phyloP scores from a whole-genome alignment of 2,888 invertebrate genomes.

The Margaritifera margaritifera region DNA sequence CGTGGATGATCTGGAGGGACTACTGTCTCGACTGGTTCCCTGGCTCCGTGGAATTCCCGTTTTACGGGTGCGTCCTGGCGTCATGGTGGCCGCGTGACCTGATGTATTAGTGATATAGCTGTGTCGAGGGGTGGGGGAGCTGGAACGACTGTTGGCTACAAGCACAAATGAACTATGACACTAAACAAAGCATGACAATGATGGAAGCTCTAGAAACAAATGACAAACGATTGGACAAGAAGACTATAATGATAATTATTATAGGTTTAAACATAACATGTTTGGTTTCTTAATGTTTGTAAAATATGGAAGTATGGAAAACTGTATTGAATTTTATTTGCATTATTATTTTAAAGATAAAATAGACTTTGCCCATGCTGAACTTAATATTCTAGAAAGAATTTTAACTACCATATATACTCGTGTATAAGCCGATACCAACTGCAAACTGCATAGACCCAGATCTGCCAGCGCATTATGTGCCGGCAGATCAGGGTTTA shows the following conservation, averaged over 20 bases:
- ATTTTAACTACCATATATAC: no score
- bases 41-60: conserved; percentile 69
- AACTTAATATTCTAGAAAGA: no score
- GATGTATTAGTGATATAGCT: conserved; percentile 80
- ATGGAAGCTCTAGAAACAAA: neutral
- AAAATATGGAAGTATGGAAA: no score
- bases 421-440: no score
- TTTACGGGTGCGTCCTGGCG: conserved; percentile 47
- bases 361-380: no score
- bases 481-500: no score
- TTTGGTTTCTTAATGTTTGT: no score
- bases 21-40: conserved; percentile 73
- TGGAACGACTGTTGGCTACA: conserved; percentile 92
- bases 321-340: no score
- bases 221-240: neutral
- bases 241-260: neutral
- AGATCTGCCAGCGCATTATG: no score
- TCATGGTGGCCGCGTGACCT: conserved; percentile 48
- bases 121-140: conserved; percentile 91
- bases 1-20: conserved; percentile 63
- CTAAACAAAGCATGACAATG: conserved; percentile 1
- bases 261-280: no score
- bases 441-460: no score
- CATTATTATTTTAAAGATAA: no score
- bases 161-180: conserved; percentile 17